Base-by-base conservation (phyloP, 2,113 vertebrate genomes). In the Sialia sialis region DNA sequence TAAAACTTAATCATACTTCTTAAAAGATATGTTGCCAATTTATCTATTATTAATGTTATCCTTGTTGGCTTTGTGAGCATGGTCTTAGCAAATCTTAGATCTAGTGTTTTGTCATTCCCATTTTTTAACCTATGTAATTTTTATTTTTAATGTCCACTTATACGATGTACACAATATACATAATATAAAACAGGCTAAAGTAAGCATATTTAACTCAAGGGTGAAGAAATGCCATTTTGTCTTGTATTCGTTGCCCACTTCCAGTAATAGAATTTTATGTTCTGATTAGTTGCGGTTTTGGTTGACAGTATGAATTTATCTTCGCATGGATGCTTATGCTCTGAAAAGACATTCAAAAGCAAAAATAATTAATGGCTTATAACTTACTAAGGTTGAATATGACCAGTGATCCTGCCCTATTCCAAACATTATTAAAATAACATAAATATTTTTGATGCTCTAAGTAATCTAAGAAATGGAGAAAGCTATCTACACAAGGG, bases 361-460 rank as follows among this genome's bases (percentile, higher is more conserved):
- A 72, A 64, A 75, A 81, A 39, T 39, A 89, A 26, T 67, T 55
- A 13, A 25, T 43, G 59, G 58, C 10, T 27, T 69, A 10, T 68
- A 48, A 43, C 6, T 6, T 66, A 6, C 8, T 66, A 3, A 85
- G 46, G 20, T 66, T 25, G n/a, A 49, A 0, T 38, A 29, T 0
- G 0, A 39, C 11, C 12, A 30, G 11, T 29, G 81, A 62, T 29
- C 27, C 25, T 81, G 25, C 26, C 15, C 8, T 79, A 32, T 63
- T 92, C 39, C n/a, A 46, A 80, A 18, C 4, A 25, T 13, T 62
- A 10, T 36, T 10, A 10, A 30, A 58, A 51, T 30, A 62, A 58
- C 7, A 16, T 14, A 43, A 30, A 44, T 60, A 25, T 64, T 60
- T 55, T 58, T 60, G 34, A 39, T 87, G 13, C 14, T 72, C 13